phyloP scores from a whole-genome alignment of 1,140 invertebrate genomes.

The Papilio xuthus region DNA sequence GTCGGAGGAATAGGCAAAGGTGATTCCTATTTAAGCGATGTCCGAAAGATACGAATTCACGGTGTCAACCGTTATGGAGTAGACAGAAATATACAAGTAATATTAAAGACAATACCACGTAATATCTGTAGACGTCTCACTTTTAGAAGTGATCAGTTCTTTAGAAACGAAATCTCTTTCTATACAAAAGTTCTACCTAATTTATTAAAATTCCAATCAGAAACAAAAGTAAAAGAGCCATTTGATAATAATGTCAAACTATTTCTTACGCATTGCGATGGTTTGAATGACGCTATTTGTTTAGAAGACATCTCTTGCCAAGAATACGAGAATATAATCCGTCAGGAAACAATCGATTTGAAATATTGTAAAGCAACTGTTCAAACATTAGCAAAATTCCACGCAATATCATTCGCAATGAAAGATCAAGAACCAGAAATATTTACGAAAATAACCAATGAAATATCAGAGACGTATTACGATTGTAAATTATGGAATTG shows the following conservation, averaged over 20 bases:
- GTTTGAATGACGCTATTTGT: conserved; percentile 84
- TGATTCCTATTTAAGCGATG: conserved; percentile 85
- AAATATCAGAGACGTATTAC: conserved; percentile 83
- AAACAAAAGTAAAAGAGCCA: conserved; percentile 71
- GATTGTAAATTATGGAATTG: conserved; percentile 82
- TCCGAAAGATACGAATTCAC: conserved; percentile 82
- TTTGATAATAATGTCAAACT: conserved; percentile 82
- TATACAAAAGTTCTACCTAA: conserved; percentile 83
- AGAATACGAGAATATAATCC: conserved; percentile 78
- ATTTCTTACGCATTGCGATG: conserved; percentile 82
- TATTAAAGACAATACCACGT: conserved; percentile 85
- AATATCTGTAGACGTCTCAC: conserved; percentile 84
- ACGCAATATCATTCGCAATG: conserved; percentile 86
- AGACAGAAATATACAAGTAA: conserved; percentile 75
- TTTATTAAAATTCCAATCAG: conserved; percentile 80
- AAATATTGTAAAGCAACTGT: conserved; percentile 81
- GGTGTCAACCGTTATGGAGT: conserved; percentile 68
- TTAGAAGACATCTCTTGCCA: conserved; percentile 84
- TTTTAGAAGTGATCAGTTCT: conserved; percentile 85
- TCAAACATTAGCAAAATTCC: conserved; percentile 84
- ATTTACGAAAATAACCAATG: conserved; percentile 77
- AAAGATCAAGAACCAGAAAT: conserved; percentile 83
- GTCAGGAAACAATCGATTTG: conserved; percentile 81
- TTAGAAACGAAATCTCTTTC: conserved; percentile 85
- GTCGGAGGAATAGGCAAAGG: conserved; percentile 82